phyloP scores from a whole-genome alignment of 2,113 vertebrate genomes.

The Phocoena sinus region DNA sequence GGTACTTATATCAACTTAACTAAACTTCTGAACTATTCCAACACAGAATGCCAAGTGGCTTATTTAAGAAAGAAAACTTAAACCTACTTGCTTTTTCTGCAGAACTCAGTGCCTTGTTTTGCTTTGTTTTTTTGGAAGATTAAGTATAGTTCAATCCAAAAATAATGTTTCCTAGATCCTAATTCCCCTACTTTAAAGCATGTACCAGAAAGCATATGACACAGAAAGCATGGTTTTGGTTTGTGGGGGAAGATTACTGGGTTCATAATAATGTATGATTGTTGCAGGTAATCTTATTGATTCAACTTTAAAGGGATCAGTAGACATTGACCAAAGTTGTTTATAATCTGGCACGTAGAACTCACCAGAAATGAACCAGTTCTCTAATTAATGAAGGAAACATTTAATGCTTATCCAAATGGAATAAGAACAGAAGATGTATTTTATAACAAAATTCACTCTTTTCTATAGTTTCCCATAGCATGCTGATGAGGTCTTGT shows the following conservation, averaged over 20 bases:
- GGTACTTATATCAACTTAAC: not conserved
- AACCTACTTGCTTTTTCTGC: not conserved
- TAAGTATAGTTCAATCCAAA: slow-evolving; percentile 50
- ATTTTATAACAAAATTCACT: not conserved
- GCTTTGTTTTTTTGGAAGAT: slow-evolving; percentile 42
- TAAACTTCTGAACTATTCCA: slow-evolving; percentile 20
- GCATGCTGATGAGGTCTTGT: not conserved
- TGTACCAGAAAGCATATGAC: not conserved
- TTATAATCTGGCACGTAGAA: not conserved
- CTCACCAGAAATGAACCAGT: not conserved
- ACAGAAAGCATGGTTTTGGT: not conserved
- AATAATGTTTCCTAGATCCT: not conserved
- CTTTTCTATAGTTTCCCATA: not conserved
- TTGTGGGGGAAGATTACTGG: not conserved
- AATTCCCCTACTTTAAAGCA: not conserved
- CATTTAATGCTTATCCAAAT: not conserved
- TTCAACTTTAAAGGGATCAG: not conserved
- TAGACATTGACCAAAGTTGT: not conserved
- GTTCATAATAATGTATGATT: not conserved
- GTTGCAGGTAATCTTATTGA: not conserved
- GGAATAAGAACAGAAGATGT: not conserved
- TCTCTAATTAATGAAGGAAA: not conserved
- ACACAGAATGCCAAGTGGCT: not conserved
- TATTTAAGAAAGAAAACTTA: slow-evolving; percentile 5
- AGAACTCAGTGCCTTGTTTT: slow-evolving; percentile 17